Conservation (phyloP, 2,888 invertebrate species). For the Ornithoptera alexandrae region DNA sequence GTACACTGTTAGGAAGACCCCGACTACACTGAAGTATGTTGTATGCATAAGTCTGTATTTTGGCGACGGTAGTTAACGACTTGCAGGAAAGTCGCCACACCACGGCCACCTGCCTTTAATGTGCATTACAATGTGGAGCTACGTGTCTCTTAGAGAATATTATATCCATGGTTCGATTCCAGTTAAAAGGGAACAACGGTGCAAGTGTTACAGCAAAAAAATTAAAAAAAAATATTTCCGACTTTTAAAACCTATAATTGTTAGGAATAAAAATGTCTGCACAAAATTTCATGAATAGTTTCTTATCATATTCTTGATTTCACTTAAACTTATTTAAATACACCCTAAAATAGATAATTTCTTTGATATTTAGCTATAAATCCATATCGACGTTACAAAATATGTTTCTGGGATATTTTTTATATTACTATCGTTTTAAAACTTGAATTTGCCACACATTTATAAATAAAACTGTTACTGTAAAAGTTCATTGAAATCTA, state of each 20-base stretch:
- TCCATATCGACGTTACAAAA: no score
- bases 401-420: slow-evolving; percentile 23
- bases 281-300: no score
- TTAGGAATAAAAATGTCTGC: no score
- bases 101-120: slow-evolving; percentile 50
- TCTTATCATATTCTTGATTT: no score
- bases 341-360: no score
- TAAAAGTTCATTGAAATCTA: background rate
- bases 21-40: background rate
- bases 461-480: background rate
- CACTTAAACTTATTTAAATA: no score
- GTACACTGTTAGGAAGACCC: background rate
- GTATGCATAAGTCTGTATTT: background rate
- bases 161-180: background rate
- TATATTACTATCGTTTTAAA: no score
- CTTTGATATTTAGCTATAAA: no score
- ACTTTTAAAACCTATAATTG: no score
- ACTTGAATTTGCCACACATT: background rate
- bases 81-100: background rate
- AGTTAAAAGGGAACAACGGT: no score
- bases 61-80: background rate
- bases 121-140: background rate
- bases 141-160: background rate
- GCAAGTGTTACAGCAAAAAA: no score
- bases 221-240: no score